Evolutionary conservation across 1,140 invertebrate species (phyloP), one percentile per base, ranked within the genome.

Genomic region (Lethrus apterus): DNA sequence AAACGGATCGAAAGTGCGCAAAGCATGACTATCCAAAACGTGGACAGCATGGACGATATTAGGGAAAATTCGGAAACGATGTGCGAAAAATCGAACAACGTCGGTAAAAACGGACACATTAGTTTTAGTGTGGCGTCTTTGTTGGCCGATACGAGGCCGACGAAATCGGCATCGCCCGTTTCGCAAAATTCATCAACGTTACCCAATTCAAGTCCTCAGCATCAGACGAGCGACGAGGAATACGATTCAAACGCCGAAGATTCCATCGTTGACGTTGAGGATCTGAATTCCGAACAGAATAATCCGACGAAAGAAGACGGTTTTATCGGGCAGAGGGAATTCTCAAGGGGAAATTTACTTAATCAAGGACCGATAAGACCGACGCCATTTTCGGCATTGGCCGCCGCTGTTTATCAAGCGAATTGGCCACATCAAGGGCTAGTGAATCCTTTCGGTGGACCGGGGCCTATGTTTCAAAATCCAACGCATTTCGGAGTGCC

Each of bases 121-220:
- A 81, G 77, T 63, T 82, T 82, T 63, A 82, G 80, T 65, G 80
- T 82, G 8, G 80, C 79, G 0, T 80, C 79, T 0, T 68, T 82
- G 17, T 58, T 82, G 50, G 80, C 78, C 1, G 79, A 82, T 52
- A 81, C 77, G 4, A 71, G 79, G 50, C 72, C 73, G 3, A 60
- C 2, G 63, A 48, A 57, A 31, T 52, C 60, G 0, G 32, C 60
- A 20, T 65, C 64, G 40, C 66, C 70, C 14, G 50, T 63, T 41
- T 44, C 72, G 62, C 60, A 68, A 11, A 60, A 56, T 45, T 57
- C 55, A 11, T 57, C 60, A 11, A 54, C 51, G 1, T 24, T 54
- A 36, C 53, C 54, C 10, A 65, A 66, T 18, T 62, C 61, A 35
- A 70, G 57, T 45, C 70, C 64, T 41, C 64, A 10, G 56, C 67